phyloP scores from a whole-genome alignment of 2,113 vertebrate species.

The Muntiacus reevesi region DNA sequence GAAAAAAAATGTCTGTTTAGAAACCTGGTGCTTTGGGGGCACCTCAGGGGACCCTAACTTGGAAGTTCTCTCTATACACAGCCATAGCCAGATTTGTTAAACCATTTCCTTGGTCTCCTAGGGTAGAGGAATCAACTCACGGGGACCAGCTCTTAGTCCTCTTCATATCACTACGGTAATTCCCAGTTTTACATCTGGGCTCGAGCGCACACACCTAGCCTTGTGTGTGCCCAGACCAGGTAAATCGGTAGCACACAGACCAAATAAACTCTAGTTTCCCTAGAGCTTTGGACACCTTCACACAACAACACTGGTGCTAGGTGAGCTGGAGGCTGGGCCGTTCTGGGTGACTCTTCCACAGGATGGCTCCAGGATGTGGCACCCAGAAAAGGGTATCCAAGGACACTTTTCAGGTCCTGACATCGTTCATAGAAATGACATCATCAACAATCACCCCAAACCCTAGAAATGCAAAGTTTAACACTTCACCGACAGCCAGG shows the following conservation, averaged over 20 bases:
- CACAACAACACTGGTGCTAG: neutral
- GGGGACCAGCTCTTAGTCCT: neutral
- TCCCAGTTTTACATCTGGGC: conserved; percentile 21
- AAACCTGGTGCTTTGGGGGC: neutral
- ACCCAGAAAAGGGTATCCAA: neutral
- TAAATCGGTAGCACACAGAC: neutral
- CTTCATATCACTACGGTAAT: conserved; percentile 38
- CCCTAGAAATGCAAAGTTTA: neutral
- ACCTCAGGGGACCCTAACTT: neutral
- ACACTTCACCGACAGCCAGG: neutral
- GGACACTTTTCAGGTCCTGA: neutral
- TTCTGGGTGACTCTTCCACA: neutral
- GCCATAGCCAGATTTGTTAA: neutral
- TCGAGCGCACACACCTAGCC: neutral
- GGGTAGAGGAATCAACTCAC: neutral
- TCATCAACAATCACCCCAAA: neutral
- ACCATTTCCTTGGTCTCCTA: neutral
- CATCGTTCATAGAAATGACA: conserved; percentile 27
- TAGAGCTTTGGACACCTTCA: neutral
- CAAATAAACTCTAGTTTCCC: conserved; percentile 42
- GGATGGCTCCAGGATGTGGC: neutral
- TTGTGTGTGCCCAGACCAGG: neutral
- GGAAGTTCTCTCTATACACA: neutral
- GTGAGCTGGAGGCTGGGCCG: neutral
- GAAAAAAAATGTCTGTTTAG: conserved; percentile 5